Conservation (phyloP, 2,797 vertebrate genomes). For the Huso huso region DNA sequence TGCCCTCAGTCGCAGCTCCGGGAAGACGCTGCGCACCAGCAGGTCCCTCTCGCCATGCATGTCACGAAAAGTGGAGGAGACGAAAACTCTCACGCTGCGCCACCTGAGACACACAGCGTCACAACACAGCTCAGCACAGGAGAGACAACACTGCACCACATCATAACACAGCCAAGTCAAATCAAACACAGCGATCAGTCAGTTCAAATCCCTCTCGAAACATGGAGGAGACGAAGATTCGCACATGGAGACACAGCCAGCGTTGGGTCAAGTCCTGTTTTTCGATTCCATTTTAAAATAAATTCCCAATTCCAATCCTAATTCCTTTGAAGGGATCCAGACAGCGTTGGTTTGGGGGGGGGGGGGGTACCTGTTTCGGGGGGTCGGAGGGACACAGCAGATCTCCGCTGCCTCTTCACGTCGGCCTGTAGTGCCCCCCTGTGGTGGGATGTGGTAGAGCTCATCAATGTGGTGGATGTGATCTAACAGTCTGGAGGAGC, state of each 20-base stretch:
- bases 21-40: slow-evolving; percentile 68
- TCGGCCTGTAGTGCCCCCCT: slow-evolving; percentile 26
- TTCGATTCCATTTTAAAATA: too few relatives aligned
- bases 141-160: too few relatives aligned
- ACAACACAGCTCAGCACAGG: too few relatives aligned
- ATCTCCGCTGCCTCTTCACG: slow-evolving; percentile 20
- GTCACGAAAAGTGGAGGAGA: slow-evolving; percentile 87
- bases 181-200: too few relatives aligned
- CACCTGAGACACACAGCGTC: slow-evolving; percentile 50
- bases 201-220: too few relatives aligned
- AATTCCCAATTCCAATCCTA: too few relatives aligned
- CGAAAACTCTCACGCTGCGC: slow-evolving; percentile 68
- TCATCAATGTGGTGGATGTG: slow-evolving; percentile 74
- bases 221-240: too few relatives aligned
- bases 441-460: slow-evolving; percentile 61
- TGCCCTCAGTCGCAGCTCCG: slow-evolving; percentile 64
- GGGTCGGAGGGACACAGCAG: slow-evolving; percentile 37
- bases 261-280: too few relatives aligned
- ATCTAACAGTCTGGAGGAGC: slow-evolving; percentile 66
- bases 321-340: too few relatives aligned
- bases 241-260: too few relatives aligned
- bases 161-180: too few relatives aligned
- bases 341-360: not conserved
- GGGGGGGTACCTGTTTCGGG: slow-evolving; percentile 50
- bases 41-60: slow-evolving; percentile 80